Percentiles rank a stretch among this genome's conserved stretches.
Evolutionary conservation across 2,797 vertebrate genomes (phyloP).

Genomic region (Benthosema pterotum): DNA sequence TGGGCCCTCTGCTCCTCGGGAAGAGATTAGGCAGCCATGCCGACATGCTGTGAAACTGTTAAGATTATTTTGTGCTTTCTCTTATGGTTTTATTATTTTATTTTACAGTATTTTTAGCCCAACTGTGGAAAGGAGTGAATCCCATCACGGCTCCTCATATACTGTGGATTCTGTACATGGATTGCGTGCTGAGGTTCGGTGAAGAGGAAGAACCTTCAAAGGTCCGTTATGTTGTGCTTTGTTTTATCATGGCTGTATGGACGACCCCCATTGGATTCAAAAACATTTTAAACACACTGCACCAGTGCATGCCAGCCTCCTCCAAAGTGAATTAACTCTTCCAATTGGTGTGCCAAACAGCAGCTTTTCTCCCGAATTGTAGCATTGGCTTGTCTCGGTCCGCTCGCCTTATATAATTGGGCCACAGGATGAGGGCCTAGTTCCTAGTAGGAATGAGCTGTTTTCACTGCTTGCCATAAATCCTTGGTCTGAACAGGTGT

Average conservation of each 20-base stretch:
- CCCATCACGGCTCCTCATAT: constrained; percentile 48
- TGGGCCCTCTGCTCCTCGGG: constrained; percentile 17
- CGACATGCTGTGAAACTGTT: constrained; percentile 75
- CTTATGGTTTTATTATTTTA: constrained; percentile 26
- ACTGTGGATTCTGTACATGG: constrained; percentile 49
- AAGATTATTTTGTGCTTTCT: constrained; percentile 61
- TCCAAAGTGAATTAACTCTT: constrained; percentile 51
- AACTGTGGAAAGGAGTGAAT: constrained; percentile 41
- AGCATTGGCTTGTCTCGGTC: constrained; percentile 35
- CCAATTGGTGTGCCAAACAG: constrained; percentile 43
- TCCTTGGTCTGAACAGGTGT: constrained; percentile 39
- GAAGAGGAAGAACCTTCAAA: constrained; percentile 23
- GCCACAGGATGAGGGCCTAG: constrained; percentile 36
- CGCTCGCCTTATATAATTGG: constrained; percentile 47
- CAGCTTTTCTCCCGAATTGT: constrained; percentile 43
- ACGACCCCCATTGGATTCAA: constrained; percentile 45
- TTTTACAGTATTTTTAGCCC: constrained; percentile 45
- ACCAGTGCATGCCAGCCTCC: constrained; percentile 50
- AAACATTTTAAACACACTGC: constrained; percentile 44
- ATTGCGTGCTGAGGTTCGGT: background rate
- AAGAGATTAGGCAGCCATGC: constrained; percentile 34
- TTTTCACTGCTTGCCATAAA: constrained; percentile 33
- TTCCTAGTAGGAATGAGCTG: constrained; percentile 29
- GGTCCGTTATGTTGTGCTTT: constrained; percentile 52
- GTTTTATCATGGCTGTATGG: constrained; percentile 44